A percentile compares a stretch with the other conserved stretches of the same genome.
Conservation (phyloP, 2,888 invertebrate species). For the Macrophya alboannulata region DNA sequence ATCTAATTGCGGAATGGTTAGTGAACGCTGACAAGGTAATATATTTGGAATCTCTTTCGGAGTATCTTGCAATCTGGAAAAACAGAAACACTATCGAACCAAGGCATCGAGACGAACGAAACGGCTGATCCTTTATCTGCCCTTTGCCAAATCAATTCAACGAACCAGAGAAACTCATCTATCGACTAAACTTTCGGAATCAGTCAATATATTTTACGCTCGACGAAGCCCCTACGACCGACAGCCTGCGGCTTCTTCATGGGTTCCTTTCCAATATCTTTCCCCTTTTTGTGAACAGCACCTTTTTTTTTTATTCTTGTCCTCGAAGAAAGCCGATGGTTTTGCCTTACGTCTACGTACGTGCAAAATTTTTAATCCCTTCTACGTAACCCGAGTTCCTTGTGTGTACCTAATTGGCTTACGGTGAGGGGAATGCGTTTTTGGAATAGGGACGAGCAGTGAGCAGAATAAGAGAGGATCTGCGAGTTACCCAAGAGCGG, state of each 20-base stretch:
- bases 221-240: slow-evolving; percentile 22
- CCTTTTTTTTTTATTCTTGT: slow-evolving; percentile 7
- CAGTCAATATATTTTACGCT: slow-evolving; percentile 48
- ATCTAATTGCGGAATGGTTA: neutral
- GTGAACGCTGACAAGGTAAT: neutral
- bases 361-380: slow-evolving; percentile 25
- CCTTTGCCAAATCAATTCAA: slow-evolving; percentile 41
- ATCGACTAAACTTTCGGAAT: slow-evolving; percentile 43
- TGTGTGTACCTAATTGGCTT: slow-evolving; percentile 12
- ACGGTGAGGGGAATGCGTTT: neutral
- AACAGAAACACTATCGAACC: neutral
- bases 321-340: slow-evolving; percentile 15
- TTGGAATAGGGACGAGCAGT: neutral
- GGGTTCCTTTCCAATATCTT: slow-evolving; percentile 51
- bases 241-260: slow-evolving; percentile 48
- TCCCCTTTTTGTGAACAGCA: slow-evolving; percentile 1
- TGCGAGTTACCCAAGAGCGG: neutral
- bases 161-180: slow-evolving; percentile 49
- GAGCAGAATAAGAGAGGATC: neutral
- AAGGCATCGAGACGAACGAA: neutral
- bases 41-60: slow-evolving; percentile 4
- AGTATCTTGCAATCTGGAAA: neutral
- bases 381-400: slow-evolving; percentile 1
- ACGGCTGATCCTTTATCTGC: neutral
- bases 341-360: neutral